Percentiles rank a stretch among this genome's conserved stretches.
These are phyloP conservation scores for Ianthella basta DNA, from an alignment of 37 sponge, comb jelly and placozoan species.

Conservation along the genomic window DNA sequence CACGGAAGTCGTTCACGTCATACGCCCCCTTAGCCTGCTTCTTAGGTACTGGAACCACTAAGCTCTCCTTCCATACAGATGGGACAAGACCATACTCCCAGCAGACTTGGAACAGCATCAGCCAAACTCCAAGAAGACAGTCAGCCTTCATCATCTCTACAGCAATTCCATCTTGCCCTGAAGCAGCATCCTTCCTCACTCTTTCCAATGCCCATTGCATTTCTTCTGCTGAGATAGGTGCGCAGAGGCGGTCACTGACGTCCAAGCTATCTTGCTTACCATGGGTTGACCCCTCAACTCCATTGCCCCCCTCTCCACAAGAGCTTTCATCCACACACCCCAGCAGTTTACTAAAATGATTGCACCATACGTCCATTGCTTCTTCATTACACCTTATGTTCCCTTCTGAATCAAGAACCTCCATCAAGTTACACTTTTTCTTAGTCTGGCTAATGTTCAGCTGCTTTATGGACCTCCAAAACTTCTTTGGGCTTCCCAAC, in stretches of 20 bases:
- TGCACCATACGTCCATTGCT: neutral
- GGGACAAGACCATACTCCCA: no score
- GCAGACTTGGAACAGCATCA: no score
- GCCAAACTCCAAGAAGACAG: neutral
- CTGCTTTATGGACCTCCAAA: neutral
- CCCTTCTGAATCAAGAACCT: neutral
- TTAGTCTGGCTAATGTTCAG: neutral
- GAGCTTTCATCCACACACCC: no score
- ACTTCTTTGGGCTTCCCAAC: neutral
- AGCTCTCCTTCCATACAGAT: no score
- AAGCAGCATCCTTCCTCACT: neutral
- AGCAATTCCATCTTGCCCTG: neutral
- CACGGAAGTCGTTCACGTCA: no score
- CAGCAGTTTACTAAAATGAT: neutral
- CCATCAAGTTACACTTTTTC: neutral
- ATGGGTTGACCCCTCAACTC: no score
- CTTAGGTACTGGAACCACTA: no score
- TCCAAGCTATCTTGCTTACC: no score
- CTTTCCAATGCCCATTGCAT: neutral
- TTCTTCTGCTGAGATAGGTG: neutral
- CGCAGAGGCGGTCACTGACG: neutral
- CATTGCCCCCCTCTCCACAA: no score
- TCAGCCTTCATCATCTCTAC: constrained; percentile 4
- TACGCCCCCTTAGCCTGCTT: no score
- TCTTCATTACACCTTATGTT: neutral